Evolutionary conservation across 1,140 invertebrate genomes (phyloP).

Genomic region (Pogonomyrmex barbatus): DNA sequence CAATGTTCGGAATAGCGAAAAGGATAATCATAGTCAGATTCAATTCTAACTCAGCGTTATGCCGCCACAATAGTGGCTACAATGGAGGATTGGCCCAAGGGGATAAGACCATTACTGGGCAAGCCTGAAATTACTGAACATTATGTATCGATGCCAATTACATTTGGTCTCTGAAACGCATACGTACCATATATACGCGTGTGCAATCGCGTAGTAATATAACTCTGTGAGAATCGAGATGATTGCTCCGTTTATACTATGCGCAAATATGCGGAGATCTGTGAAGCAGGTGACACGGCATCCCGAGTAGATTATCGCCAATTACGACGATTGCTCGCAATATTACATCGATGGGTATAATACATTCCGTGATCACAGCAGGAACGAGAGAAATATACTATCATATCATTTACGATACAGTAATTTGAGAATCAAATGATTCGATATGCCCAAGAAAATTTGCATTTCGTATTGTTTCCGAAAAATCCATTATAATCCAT

Average conservation of each 20-base stretch:
- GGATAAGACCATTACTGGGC: constrained; percentile 64
- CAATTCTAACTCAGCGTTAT: constrained; percentile 70
- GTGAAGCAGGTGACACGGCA: neutral
- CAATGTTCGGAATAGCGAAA: constrained; percentile 13
- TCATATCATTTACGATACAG: neutral
- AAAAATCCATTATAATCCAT: neutral
- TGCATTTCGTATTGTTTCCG: neutral
- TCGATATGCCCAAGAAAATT: neutral
- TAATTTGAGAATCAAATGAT: constrained; percentile 16
- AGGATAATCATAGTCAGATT: constrained; percentile 63
- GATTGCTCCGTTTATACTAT: constrained; percentile 58
- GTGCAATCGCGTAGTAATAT: neutral
- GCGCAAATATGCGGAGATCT: constrained; percentile 42
- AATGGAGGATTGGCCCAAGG: constrained; percentile 61
- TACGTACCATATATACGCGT: neutral
- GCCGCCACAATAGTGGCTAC: constrained; percentile 40
- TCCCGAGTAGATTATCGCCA: constrained; percentile 30
- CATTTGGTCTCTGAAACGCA: neutral
- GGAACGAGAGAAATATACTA: neutral
- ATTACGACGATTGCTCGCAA: constrained; percentile 28
- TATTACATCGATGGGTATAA: constrained; percentile 4
- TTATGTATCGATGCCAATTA: constrained; percentile 71
- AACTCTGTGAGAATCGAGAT: neutral
- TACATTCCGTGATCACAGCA: neutral
- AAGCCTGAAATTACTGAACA: constrained; percentile 69